phyloP scores from a whole-genome alignment of 2,113 vertebrate genomes.

The Glareola pratincola region DNA sequence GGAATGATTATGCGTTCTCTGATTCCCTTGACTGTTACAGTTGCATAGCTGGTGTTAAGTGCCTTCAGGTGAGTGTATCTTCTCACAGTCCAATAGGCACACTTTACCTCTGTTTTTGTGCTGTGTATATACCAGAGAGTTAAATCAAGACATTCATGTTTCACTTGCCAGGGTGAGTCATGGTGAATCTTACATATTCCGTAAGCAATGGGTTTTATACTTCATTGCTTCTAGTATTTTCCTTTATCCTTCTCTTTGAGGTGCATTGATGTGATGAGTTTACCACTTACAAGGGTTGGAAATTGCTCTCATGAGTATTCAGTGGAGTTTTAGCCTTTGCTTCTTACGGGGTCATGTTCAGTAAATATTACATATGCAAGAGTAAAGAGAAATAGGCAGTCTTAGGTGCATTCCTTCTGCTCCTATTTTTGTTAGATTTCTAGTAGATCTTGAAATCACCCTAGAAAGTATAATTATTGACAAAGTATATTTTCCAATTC shows the following conservation, averaged over 20 bases:
- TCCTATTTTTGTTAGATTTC: neutral
- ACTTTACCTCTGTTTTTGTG: neutral
- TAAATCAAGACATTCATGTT: neutral
- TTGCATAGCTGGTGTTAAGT: neutral
- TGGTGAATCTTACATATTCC: neutral
- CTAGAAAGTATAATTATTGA: neutral
- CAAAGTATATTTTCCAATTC: neutral
- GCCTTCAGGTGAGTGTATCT: neutral
- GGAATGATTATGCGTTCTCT: neutral
- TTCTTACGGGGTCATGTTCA: neutral
- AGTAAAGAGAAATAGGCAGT: neutral
- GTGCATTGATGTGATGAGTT: neutral
- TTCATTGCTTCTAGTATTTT: neutral
- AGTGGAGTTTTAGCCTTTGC: neutral
- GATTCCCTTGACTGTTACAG: neutral
- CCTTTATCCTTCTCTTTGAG: neutral
- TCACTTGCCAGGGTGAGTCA: neutral
- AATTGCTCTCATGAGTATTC: neutral
- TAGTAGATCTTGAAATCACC: neutral
- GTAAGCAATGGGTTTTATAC: neutral
- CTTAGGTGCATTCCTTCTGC: neutral
- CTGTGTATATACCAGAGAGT: neutral
- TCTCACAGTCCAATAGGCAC: neutral
- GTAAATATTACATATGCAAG: neutral
- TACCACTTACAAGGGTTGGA: neutral